Base-by-base conservation (phyloP, 1,140 invertebrate species). In the Bombyx mori region DNA sequence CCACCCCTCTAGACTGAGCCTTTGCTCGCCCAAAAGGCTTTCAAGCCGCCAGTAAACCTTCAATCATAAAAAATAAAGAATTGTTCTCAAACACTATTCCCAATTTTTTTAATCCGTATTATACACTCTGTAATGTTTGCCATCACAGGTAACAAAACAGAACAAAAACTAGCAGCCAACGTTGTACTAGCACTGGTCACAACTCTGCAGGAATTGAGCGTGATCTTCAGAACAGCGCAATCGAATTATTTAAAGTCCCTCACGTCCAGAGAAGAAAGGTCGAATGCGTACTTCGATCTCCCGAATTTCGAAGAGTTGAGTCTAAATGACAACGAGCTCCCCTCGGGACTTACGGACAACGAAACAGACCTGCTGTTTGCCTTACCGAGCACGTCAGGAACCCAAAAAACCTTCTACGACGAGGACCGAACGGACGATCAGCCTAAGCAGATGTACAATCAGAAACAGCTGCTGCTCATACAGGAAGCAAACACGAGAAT, bases 181-280 rank as follows among this genome's bases (percentile, higher is more conserved):
- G 96, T 97, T 12, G 92, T 96, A 4, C 89, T 92, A 60, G 95
- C 95, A 49, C 86, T 97, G 56, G 94, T 96, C 1, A 89, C 92
- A 4, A 91, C 92, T 12, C 82, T 98, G 10, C 96, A 98, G 88
- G 95, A 98, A 54, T 82, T 97, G 47, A 96, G 95, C 7, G 79
- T 91, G 8, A 91, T 91, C 54, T 98, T 97, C 76, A 90, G 95
- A 68, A 90, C 91, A 55, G 93, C 93, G 42, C 97, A 98, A 82
- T 96, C 94, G 66, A 90, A 90, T 68, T 98, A 98, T 84, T 85
- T 98, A 60, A 91, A 92, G 88, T 92, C 96, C 70, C 88, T 98
- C 6, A 95, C 97, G 66, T 94, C 93, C 0, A 91, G 96, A 69
- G 96, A 98, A 88, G 96, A 98, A 73, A 89, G 96, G 63, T 96